Evolutionary conservation across 30 jellyfish, hydroid and myxozoan genomes (phyloP).

Genomic region (Turritopsis dohrnii): DNA sequence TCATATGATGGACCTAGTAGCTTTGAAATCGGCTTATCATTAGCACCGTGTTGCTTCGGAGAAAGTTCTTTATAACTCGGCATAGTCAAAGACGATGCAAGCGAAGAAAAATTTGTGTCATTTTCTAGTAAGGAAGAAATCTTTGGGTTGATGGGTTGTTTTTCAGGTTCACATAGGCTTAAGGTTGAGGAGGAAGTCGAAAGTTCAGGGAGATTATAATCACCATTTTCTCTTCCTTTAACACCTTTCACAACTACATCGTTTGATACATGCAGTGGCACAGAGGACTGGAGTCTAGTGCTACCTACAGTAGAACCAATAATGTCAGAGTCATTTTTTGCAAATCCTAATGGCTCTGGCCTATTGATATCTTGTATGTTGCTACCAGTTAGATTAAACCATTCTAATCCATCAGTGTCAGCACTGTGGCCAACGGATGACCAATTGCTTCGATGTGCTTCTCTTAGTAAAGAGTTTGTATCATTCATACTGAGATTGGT

Average conservation of each 20-base stretch:
- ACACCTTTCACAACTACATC: not conserved
- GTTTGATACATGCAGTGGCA: not conserved
- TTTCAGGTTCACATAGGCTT: not conserved
- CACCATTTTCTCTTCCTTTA: not conserved
- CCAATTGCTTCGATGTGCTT: slow-evolving; percentile 1
- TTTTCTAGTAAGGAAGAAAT: not conserved
- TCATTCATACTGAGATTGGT: not conserved
- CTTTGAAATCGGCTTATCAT: slow-evolving; percentile 44
- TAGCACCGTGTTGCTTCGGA: not conserved
- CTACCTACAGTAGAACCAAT: not conserved
- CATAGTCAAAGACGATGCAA: not conserved
- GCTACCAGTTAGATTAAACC: not conserved
- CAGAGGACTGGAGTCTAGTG: not conserved
- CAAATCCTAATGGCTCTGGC: slow-evolving; percentile 9
- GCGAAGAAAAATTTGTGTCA: not conserved
- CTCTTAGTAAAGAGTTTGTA: slow-evolving; percentile 1
- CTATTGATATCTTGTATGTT: slow-evolving; percentile 7
- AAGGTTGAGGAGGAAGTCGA: not conserved
- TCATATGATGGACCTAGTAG: slow-evolving; percentile 53
- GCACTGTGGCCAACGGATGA: not conserved
- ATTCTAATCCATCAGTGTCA: not conserved
- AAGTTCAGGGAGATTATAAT: not conserved
- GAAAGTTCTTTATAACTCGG: slow-evolving; percentile 1
- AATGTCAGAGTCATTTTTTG: not conserved
- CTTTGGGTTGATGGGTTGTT: not conserved